These are phyloP conservation scores for Columba janthina DNA, from an alignment of 2,113 vertebrate genomes.

Conservation along the genomic window DNA sequence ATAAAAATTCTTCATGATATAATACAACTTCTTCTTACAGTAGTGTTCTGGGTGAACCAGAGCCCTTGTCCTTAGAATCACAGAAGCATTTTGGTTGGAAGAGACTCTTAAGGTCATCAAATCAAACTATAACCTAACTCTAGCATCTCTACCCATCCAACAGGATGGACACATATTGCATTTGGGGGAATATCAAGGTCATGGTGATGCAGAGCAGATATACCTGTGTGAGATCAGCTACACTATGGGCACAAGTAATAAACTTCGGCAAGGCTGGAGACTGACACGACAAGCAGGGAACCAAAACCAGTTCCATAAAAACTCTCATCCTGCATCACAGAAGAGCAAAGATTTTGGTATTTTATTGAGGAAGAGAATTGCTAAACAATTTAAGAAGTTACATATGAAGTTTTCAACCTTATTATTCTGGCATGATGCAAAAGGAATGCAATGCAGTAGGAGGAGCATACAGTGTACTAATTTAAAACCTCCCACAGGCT, in stretches of 20 bases:
- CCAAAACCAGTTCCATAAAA: rapidly evolving
- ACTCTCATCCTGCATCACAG: background rate
- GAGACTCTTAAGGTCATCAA: too few relatives aligned
- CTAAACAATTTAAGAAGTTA: background rate
- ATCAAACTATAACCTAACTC: too few relatives aligned
- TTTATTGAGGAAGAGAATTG: background rate
- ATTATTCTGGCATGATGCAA: background rate
- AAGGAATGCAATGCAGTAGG: background rate
- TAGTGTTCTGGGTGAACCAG: background rate
- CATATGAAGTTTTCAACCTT: background rate
- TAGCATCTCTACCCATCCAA: background rate
- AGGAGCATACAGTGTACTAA: background rate
- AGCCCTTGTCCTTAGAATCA: too few relatives aligned
- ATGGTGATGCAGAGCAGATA: background rate
- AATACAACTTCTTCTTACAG: background rate
- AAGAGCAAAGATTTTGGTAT: background rate
- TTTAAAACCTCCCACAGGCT: background rate
- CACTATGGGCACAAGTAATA: background rate
- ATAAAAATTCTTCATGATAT: background rate
- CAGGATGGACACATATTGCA: rapidly evolving
- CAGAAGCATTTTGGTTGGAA: too few relatives aligned
- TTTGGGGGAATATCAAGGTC: background rate
- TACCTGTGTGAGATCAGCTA: background rate
- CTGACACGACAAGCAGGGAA: background rate
- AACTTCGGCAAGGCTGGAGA: background rate